phyloP scores from a whole-genome alignment of 2,888 invertebrate genomes.

The Creontiades dilutus region DNA sequence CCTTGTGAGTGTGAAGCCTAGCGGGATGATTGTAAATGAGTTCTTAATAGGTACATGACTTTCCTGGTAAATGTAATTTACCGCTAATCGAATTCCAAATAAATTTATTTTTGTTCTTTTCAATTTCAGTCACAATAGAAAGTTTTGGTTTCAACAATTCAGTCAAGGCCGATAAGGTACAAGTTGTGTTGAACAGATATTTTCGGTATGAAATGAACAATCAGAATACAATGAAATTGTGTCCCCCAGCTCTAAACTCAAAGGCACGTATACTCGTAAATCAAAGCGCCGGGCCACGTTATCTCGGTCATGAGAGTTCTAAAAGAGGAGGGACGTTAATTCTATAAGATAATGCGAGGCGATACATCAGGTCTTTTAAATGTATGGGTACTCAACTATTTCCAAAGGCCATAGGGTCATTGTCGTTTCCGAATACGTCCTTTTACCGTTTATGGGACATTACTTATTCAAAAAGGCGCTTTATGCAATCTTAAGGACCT shows the following conservation, averaged over 20 bases:
- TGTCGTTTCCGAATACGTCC: conserved; percentile 27
- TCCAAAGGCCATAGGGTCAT: conserved; percentile 40
- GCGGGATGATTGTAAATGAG: too few species aligned
- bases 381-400: conserved; percentile 3
- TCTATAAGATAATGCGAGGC: background rate
- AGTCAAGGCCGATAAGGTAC: too few species aligned
- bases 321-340: background rate
- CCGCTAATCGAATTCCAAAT: too few species aligned
- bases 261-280: background rate
- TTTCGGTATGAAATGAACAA: too few species aligned
- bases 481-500: background rate
- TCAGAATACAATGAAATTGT: background rate
- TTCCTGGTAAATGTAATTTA: too few species aligned
- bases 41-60: too few species aligned
- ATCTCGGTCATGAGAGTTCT: conserved; percentile 5
- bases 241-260: background rate
- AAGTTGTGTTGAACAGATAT: too few species aligned
- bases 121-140: too few species aligned
- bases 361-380: background rate
- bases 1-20: too few species aligned
- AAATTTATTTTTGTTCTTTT: too few species aligned
- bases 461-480: background rate
- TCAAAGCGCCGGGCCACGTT: background rate
- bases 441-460: conserved; percentile 26
- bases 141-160: too few species aligned